Evolutionary conservation across 2,888 invertebrate species (phyloP).

Genomic region (Pseudococcus jackbeardsleyi): DNA sequence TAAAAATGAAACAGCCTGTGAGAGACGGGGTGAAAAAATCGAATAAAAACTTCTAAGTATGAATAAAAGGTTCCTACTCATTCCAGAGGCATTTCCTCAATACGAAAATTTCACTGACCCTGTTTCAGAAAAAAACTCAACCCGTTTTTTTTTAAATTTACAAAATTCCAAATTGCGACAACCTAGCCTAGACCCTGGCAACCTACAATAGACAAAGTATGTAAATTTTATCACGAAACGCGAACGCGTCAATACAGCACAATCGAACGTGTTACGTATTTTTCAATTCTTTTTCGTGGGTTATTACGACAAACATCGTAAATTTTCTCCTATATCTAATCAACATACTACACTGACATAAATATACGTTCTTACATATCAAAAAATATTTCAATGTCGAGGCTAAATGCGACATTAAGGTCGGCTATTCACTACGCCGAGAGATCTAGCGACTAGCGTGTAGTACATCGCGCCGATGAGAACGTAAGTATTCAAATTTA

Average conservation of each 20-base stretch:
- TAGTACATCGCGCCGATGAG: constrained; percentile 1
- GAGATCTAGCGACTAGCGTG: neutral
- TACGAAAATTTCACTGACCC: neutral
- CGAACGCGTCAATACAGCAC: neutral
- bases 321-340: constrained; percentile 42
- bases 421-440: constrained; percentile 43
- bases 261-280: neutral
- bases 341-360: constrained; percentile 43
- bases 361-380: constrained; percentile 41
- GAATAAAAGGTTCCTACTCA: no score
- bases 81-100: no score
- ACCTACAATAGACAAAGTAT: neutral
- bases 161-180: neutral
- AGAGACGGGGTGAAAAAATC: no score
- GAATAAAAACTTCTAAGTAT: no score
- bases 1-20: no score
- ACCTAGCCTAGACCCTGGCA: neutral
- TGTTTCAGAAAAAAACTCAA: neutral
- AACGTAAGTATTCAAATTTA: constrained; percentile 39
- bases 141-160: no score
- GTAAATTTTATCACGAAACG: neutral
- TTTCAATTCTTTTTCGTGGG: constrained; percentile 33
- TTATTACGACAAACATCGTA: constrained; percentile 31
- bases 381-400: constrained; percentile 57
- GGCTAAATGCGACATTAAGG: constrained; percentile 55